These are phyloP conservation scores for Parelbella ahira DNA, from an alignment of 2,888 invertebrate genomes.

Conservation along the genomic window DNA sequence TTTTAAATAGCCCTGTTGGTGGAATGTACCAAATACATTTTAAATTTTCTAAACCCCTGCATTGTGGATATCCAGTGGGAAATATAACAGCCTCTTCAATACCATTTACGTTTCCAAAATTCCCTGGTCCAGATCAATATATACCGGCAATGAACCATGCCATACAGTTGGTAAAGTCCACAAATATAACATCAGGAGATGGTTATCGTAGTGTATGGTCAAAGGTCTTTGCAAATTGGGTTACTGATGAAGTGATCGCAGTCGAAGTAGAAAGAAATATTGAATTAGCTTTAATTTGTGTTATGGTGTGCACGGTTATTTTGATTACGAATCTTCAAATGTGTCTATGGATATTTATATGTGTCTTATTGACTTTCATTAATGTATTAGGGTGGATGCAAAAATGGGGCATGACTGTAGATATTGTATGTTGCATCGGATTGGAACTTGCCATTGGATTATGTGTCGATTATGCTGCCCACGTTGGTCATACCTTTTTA, in stretches of 20 bases:
- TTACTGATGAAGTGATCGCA: constrained; percentile 88
- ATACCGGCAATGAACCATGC: constrained; percentile 87
- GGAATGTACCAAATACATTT: constrained; percentile 86
- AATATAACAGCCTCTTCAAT: constrained; percentile 82
- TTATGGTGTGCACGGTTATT: constrained; percentile 88
- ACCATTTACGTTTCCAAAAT: constrained; percentile 82
- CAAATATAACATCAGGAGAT: constrained; percentile 82
- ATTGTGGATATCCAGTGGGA: constrained; percentile 82
- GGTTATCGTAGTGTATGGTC: constrained; percentile 86
- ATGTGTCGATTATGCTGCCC: constrained; percentile 91
- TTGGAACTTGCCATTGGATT: constrained; percentile 90
- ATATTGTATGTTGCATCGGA: constrained; percentile 89
- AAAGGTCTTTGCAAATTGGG: constrained; percentile 86
- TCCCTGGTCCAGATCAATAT: constrained; percentile 83
- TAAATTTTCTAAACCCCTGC: constrained; percentile 79
- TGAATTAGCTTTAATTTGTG: constrained; percentile 86
- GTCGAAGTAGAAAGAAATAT: constrained; percentile 88
- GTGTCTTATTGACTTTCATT: constrained; percentile 86
- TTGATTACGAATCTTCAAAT: constrained; percentile 88
- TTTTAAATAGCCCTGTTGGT: constrained; percentile 84
- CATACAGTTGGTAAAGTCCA: constrained; percentile 75
- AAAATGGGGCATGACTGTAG: constrained; percentile 90
- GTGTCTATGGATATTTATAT: constrained; percentile 88
- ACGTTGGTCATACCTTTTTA: constrained; percentile 90
- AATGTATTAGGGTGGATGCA: constrained; percentile 90